Conservation (phyloP, 2,113 vertebrate genomes). For the Engraulis encrasicolus region DNA sequence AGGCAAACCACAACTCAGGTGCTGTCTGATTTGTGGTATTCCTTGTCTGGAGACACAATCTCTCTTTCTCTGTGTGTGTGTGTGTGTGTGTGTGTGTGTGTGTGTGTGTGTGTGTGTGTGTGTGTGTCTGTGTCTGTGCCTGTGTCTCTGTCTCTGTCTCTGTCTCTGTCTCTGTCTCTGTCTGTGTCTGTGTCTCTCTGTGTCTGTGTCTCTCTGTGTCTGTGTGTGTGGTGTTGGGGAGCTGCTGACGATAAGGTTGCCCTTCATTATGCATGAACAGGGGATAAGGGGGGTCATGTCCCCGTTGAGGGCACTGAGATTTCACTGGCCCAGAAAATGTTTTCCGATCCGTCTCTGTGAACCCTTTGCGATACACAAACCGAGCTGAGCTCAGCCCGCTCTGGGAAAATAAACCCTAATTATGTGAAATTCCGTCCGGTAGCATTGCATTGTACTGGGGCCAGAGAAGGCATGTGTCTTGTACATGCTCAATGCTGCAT, state of each 20-base stretch:
- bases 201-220: background rate
- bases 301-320: background rate
- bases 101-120: too few relatives aligned
- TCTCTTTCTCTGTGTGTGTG: too few relatives aligned
- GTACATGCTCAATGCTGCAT: constrained; percentile 30
- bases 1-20: too few relatives aligned
- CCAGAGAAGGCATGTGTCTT: constrained; percentile 10
- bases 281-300: background rate
- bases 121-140: too few relatives aligned
- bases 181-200: too few relatives aligned
- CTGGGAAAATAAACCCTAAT: constrained; percentile 8
- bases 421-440: constrained; percentile 6
- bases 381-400: background rate
- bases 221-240: background rate
- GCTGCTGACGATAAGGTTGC: background rate
- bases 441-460: constrained; percentile 14
- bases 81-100: too few relatives aligned
- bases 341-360: background rate
- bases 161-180: background rate
- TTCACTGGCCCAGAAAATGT: constrained; percentile 26
- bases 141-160: background rate
- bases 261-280: background rate
- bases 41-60: too few relatives aligned
- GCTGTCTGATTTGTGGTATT: too few relatives aligned
- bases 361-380: background rate